Evolutionary conservation across 2,113 vertebrate genomes (phyloP), one percentile per base, ranked within the genome.

Genomic region (Capra hircus): DNA sequence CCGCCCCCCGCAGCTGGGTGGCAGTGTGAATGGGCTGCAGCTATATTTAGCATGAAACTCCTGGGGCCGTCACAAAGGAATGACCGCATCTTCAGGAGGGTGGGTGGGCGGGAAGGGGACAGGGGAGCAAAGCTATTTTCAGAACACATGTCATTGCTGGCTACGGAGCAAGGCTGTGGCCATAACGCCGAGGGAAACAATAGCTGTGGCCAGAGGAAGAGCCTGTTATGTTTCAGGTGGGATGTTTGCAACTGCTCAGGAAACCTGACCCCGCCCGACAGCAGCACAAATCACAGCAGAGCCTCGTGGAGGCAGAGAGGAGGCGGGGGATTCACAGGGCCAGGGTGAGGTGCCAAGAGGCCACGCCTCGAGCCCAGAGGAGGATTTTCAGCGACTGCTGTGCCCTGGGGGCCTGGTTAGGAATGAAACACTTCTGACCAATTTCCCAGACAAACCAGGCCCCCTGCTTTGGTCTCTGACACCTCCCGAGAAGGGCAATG

Each of bases 151-250:
- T 99, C 98, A 98, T 98, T 98, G 98, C 98, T 98, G 98, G 98
- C 99, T 83, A 98, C 93, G 98, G 97, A 98, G 98, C 97, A 98
- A 98, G 98, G 98, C 98, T 89, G 97, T 98, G 98, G 98, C 99
- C 98, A 98, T 98, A 98, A 99, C 97, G 98, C 97, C 6, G 95
- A 98, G 98, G 98, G 98, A 98, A 99, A 99, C 98, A 99, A 99
- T 99, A 99, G 99, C 98, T 98, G 98, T 98, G 98, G 98, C 97
- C 98, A 99, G 98, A 99, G 99, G 99, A 99, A 99, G 99, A 98
- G 98, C 98, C 98, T 99, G 99, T 99, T 99, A 98, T 99, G 99
- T 98, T 99, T 99, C 99, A 99, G 99, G 99, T 99, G 99, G 99
- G 99, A 98, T 99, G 98, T 98, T 99, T 98, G 98, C 98, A 98